Conservation (phyloP, 2,113 vertebrate species). For the Xyliphius kryptos region DNA sequence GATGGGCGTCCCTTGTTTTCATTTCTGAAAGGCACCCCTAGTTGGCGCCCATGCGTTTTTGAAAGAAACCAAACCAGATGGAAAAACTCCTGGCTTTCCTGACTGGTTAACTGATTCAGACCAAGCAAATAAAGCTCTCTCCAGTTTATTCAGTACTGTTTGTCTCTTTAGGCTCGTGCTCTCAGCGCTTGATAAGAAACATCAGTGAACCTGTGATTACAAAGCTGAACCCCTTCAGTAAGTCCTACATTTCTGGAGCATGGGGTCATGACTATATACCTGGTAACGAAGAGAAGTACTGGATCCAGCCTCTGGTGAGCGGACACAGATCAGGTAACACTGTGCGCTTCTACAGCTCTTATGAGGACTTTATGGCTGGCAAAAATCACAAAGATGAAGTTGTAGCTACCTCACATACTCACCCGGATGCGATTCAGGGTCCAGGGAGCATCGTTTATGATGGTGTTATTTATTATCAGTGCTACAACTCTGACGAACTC, state of each 20-base stretch:
- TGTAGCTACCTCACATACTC: constrained; percentile 28
- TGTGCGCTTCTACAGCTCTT: constrained; percentile 61
- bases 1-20: too few relatives aligned
- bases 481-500: constrained; percentile 44
- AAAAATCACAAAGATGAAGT: constrained; percentile 23
- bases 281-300: constrained; percentile 56
- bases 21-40: too few relatives aligned
- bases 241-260: constrained; percentile 66
- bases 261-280: constrained; percentile 72
- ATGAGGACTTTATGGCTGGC: constrained; percentile 71
- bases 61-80: too few relatives aligned
- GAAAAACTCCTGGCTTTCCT: too few relatives aligned
- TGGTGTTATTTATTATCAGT: constrained; percentile 70
- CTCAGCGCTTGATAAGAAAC: constrained; percentile 55
- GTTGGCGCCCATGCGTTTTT: too few relatives aligned
- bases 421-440: constrained; percentile 60
- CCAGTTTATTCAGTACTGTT: too few relatives aligned
- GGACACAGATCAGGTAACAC: constrained; percentile 51
- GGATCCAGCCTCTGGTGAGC: constrained; percentile 69
- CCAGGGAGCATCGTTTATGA: constrained; percentile 68
- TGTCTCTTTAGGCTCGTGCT: constrained; percentile 43
- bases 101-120: too few relatives aligned
- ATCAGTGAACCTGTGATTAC: constrained; percentile 71
- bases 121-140: too few relatives aligned
- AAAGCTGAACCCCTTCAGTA: constrained; percentile 74